Evolutionary conservation across 2,797 vertebrate genomes (phyloP).

Genomic region (Bucorvus abyssinicus): DNA sequence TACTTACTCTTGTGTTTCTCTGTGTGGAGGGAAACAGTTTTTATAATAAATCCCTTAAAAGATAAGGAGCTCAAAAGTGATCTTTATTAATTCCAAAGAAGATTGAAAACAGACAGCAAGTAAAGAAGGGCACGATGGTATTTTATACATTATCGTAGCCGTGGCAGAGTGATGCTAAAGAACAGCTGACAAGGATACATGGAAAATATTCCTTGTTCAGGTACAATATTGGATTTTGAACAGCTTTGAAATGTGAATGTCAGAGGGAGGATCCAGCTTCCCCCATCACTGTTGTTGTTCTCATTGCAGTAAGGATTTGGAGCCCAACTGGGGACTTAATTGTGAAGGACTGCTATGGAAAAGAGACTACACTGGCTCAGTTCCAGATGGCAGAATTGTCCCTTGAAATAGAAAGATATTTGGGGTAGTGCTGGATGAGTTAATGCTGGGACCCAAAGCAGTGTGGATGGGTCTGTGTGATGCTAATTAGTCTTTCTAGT

Average conservation of each 20-base stretch:
- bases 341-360: not conserved
- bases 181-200: not conserved
- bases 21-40: not conserved
- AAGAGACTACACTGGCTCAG: not conserved
- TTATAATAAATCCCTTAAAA: not conserved
- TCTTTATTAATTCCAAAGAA: constrained; percentile 10
- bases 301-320: not conserved
- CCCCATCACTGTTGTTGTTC: not conserved
- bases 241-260: not conserved
- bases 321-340: not conserved
- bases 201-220: not conserved
- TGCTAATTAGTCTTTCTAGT: not conserved
- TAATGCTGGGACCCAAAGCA: not conserved
- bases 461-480: not conserved
- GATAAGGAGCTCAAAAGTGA: not conserved
- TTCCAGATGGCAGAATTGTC: not conserved
- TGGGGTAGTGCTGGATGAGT: not conserved
- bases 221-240: not conserved
- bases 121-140: not conserved
- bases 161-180: not conserved
- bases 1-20: not conserved
- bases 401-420: not conserved
- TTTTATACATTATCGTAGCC: not conserved
- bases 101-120: not conserved
- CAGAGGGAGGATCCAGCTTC: not conserved